Percentiles rank a stretch among this genome's conserved stretches.
phyloP scores from a whole-genome alignment of 2,797 vertebrate species.

The Sebastes matsubarae region DNA sequence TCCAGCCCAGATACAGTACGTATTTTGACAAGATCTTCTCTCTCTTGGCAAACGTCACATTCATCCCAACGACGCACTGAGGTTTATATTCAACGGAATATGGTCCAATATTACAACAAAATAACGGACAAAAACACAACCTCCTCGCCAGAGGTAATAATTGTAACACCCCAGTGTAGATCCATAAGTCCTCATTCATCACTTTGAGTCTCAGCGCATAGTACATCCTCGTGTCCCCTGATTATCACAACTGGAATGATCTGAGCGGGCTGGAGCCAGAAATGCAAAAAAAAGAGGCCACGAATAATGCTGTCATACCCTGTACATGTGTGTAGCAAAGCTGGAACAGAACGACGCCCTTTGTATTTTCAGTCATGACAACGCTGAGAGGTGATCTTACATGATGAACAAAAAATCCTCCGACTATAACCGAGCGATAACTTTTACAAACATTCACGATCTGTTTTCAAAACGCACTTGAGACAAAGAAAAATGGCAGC shows the following conservation, averaged over 20 bases:
- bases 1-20: constrained; percentile 20
- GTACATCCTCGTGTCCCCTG: constrained; percentile 32
- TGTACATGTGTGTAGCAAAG: background rate
- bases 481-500: constrained; percentile 61
- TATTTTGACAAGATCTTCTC: background rate
- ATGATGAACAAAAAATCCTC: constrained; percentile 23
- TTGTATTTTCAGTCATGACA: constrained; percentile 38
- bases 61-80: constrained; percentile 2
- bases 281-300: constrained; percentile 18
- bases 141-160: constrained; percentile 27
- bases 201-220: constrained; percentile 24
- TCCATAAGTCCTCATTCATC: constrained; percentile 21
- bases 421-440: constrained; percentile 21
- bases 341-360: constrained; percentile 24
- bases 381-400: constrained; percentile 28
- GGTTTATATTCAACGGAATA: constrained; percentile 3
- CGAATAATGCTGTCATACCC: background rate
- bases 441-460: constrained; percentile 57
- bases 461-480: constrained; percentile 22
- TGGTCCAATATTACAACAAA: constrained; percentile 29
- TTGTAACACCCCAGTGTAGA: constrained; percentile 26
- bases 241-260: constrained; percentile 70
- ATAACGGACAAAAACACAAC: background rate
- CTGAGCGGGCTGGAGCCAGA: constrained; percentile 24
- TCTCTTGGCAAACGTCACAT: constrained; percentile 11